These are phyloP conservation scores for Ophion ventricosus DNA, from an alignment of 2,888 invertebrate genomes.

Conservation along the genomic window DNA sequence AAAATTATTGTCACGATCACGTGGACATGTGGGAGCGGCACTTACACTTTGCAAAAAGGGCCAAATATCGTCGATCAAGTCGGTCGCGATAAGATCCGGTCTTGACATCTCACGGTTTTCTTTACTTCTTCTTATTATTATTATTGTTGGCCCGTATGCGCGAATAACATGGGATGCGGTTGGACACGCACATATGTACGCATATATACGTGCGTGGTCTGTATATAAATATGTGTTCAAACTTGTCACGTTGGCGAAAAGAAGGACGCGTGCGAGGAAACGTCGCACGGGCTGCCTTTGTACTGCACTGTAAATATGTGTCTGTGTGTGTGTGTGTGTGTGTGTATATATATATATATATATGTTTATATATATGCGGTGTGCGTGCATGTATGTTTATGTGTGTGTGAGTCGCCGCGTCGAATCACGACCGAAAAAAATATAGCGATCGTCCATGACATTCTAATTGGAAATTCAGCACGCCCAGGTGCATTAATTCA, in stretches of 20 bases:
- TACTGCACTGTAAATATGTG: no score
- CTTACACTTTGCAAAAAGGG: constrained; percentile 92
- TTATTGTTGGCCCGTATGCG: background rate
- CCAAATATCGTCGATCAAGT: constrained; percentile 91
- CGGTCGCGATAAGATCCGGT: constrained; percentile 87
- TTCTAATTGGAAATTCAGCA: background rate
- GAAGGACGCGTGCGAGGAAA: background rate
- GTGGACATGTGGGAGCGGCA: constrained; percentile 71
- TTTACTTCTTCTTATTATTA: constrained; percentile 27
- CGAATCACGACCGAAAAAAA: no score
- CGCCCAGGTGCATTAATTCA: background rate
- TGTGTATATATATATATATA: background rate
- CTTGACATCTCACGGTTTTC: constrained; percentile 83
- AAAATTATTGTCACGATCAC: background rate
- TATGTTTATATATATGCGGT: no score
- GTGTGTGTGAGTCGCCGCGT: no score
- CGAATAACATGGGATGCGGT: background rate
- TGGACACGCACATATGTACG: background rate
- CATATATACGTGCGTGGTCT: background rate
- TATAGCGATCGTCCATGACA: background rate
- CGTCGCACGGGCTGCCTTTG: background rate
- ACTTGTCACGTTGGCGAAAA: background rate
- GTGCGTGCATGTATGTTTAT: no score
- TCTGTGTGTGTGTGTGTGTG: background rate
- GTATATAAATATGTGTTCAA: background rate